A percentile compares a stretch with the other conserved stretches of the same genome.
Conservation (phyloP, 30 jellyfish, hydroid and myxozoan species). For the Phacellophora camtschatica region DNA sequence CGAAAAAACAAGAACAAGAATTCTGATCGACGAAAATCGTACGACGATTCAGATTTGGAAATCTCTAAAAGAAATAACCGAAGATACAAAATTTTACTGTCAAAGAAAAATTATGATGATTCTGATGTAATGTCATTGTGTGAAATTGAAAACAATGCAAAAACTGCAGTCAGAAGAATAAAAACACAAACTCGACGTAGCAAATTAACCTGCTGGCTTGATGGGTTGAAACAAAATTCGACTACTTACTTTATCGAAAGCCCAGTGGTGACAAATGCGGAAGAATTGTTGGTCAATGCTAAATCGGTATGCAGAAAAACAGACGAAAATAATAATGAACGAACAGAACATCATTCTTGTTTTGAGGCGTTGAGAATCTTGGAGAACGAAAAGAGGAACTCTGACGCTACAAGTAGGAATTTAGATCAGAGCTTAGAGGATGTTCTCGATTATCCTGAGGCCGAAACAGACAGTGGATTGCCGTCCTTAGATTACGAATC, state of each 20-base stretch:
- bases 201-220: conserved; percentile 7
- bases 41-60: conserved; percentile 7
- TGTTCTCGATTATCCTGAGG: conserved; percentile 25
- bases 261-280: not conserved
- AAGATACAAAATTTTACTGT: not conserved
- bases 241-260: conserved; percentile 35
- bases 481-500: conserved; percentile 59
- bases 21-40: not conserved
- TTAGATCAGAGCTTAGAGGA: not conserved
- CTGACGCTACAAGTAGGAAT: not conserved
- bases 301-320: not conserved
- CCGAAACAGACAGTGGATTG: conserved; percentile 62
- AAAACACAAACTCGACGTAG: not conserved
- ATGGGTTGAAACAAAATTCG: not conserved
- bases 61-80: not conserved
- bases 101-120: conserved; percentile 1
- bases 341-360: no score
- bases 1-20: not conserved
- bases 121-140: not conserved
- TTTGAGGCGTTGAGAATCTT: no score
- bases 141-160: not conserved
- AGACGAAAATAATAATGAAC: not conserved
- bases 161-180: not conserved
- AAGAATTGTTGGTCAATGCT: not conserved
- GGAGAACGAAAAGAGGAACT: not conserved